These are phyloP conservation scores for Gallinago media DNA, from an alignment of 2,113 vertebrate genomes.

Conservation along the genomic window DNA sequence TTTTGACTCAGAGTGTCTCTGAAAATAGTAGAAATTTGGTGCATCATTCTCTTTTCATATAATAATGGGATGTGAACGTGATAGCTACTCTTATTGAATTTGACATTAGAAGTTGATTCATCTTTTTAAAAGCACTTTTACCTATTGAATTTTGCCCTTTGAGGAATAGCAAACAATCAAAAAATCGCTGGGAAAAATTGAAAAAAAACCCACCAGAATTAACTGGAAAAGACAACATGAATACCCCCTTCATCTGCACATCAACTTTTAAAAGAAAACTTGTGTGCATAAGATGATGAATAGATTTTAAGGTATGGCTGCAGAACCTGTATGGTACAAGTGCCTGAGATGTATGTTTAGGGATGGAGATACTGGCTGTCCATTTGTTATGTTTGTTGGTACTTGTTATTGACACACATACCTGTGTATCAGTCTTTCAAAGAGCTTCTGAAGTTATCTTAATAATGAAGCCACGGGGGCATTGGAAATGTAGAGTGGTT, in stretches of 20 bases:
- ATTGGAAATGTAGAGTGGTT: neutral
- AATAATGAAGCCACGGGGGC: neutral
- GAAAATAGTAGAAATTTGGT: conserved; percentile 53
- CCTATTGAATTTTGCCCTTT: conserved; percentile 52
- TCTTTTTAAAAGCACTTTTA: conserved; percentile 50
- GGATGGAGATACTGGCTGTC: neutral
- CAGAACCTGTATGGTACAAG: neutral
- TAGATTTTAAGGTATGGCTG: neutral
- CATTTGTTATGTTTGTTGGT: neutral
- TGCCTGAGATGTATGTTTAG: neutral
- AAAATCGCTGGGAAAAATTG: neutral
- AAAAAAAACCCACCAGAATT: neutral
- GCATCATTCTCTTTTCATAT: conserved; percentile 37
- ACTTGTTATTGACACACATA: neutral
- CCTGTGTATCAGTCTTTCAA: neutral
- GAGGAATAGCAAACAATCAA: conserved; percentile 35
- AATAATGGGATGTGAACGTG: conserved; percentile 27
- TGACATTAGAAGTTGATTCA: conserved; percentile 56
- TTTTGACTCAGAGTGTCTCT: conserved; percentile 18
- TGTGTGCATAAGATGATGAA: neutral
- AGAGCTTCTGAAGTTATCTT: neutral
- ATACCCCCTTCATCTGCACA: neutral
- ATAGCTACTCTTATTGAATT: conserved; percentile 51
- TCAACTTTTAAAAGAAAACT: neutral
- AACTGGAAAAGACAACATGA: neutral